These are phyloP conservation scores for Linnaemya vulpina DNA, from an alignment of 2,888 invertebrate genomes.

Conservation along the genomic window DNA sequence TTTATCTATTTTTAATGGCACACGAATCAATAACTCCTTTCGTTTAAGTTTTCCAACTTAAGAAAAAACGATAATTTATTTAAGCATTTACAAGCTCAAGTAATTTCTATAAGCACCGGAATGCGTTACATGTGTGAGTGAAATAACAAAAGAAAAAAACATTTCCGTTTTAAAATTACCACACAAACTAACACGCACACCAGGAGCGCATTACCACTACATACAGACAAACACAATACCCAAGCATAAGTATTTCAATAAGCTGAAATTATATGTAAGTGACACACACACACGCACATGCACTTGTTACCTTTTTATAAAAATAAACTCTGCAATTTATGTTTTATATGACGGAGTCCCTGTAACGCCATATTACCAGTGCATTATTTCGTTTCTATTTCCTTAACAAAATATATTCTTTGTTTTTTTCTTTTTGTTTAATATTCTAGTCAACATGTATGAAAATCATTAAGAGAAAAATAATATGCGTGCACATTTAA, in stretches of 20 bases:
- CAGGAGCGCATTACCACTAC: background rate
- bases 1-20: background rate
- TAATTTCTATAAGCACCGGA: constrained; percentile 68
- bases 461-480: constrained; percentile 7
- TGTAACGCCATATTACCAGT: background rate
- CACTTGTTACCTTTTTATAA: background rate
- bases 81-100: constrained; percentile 55
- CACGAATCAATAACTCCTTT: background rate
- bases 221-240: background rate
- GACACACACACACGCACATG: background rate
- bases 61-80: constrained; percentile 50
- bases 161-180: constrained; percentile 49
- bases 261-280: background rate
- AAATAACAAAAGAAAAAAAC: constrained; percentile 18
- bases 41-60: background rate
- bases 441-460: background rate
- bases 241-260: constrained; percentile 7
- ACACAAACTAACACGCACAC: constrained; percentile 14
- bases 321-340: background rate
- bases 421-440: background rate
- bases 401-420: background rate
- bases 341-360: background rate
- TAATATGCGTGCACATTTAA: constrained; percentile 37
- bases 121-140: constrained; percentile 33
- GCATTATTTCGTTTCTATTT: constrained; percentile 26